These are phyloP conservation scores for Pristionchus pacificus DNA, from an alignment of 1,140 invertebrate species.

Conservation along the genomic window DNA sequence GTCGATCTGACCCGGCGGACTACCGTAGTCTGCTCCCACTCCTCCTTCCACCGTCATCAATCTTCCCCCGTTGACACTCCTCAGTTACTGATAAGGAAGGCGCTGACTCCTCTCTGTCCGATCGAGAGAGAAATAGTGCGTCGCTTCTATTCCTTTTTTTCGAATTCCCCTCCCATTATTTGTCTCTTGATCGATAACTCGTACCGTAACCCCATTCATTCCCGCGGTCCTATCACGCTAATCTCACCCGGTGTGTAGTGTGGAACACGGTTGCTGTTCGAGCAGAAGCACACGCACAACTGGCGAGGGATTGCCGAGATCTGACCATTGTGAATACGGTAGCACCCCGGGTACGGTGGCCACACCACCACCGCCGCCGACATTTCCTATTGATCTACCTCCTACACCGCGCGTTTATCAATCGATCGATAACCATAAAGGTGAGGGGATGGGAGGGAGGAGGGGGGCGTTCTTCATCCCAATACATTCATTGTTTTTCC, in stretches of 20 bases:
- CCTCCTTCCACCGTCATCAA: not conserved
- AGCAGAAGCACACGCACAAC: not conserved
- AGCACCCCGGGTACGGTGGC: not conserved
- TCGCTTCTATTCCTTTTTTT: not conserved
- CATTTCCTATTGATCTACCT: not conserved
- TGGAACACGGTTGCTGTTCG: too few relatives aligned
- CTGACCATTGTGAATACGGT: too few relatives aligned
- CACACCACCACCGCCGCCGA: not conserved
- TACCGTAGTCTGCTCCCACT: not conserved
- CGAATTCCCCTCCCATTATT: not conserved
- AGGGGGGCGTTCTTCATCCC: too few relatives aligned
- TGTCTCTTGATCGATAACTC: too few relatives aligned
- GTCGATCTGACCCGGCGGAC: not conserved
- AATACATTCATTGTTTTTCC: too few relatives aligned
- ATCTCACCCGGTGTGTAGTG: slow-evolving; percentile 1
- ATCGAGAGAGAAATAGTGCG: not conserved
- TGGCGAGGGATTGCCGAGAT: not conserved
- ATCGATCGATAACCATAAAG: not conserved
- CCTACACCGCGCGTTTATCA: not conserved
- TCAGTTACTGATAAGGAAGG: too few relatives aligned
- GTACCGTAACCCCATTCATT: not conserved
- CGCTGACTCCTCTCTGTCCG: not conserved
- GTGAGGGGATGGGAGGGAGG: too few relatives aligned
- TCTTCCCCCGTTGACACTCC: not conserved
- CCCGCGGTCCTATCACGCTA: not conserved